Conservation (phyloP, 1,140 invertebrate species). For the Cardiocondyla obscurior region DNA sequence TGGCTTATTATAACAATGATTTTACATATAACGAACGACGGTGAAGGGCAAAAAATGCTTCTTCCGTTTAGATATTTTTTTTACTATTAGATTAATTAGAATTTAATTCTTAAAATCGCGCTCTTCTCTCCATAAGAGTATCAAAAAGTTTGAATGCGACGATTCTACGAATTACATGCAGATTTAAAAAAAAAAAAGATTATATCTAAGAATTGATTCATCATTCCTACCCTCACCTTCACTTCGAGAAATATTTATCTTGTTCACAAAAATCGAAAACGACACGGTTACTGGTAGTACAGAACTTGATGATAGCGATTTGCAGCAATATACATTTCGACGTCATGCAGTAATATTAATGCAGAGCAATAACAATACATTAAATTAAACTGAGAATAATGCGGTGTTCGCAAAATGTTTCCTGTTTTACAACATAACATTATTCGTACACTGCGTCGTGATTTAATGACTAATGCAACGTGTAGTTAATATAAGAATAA, state of each 20-base stretch:
- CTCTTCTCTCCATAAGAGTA: not conserved
- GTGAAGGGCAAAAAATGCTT: constrained; percentile 39
- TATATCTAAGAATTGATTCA: not conserved
- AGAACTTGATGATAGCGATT: constrained; percentile 12
- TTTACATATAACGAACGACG: constrained; percentile 36
- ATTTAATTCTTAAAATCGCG: not conserved
- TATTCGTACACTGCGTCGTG: not conserved
- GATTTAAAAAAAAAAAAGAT: not conserved
- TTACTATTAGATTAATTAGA: not conserved
- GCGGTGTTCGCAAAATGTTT: not conserved
- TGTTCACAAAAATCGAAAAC: constrained; percentile 8
- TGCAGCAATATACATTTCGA: constrained; percentile 28
- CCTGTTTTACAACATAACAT: not conserved
- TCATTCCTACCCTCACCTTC: constrained; percentile 48
- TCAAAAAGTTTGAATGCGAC: not conserved
- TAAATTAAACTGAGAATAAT: not conserved
- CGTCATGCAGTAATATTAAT: constrained; percentile 55
- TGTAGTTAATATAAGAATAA: not conserved
- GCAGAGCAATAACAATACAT: not conserved
- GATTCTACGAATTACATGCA: constrained; percentile 7
- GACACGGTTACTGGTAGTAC: constrained; percentile 20
- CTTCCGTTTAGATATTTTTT: not conserved
- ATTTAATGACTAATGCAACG: not conserved
- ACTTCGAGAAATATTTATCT: constrained; percentile 23
- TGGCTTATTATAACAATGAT: constrained; percentile 29